Conservation (phyloP, 2,113 vertebrate genomes). For the Rallus limicola region DNA sequence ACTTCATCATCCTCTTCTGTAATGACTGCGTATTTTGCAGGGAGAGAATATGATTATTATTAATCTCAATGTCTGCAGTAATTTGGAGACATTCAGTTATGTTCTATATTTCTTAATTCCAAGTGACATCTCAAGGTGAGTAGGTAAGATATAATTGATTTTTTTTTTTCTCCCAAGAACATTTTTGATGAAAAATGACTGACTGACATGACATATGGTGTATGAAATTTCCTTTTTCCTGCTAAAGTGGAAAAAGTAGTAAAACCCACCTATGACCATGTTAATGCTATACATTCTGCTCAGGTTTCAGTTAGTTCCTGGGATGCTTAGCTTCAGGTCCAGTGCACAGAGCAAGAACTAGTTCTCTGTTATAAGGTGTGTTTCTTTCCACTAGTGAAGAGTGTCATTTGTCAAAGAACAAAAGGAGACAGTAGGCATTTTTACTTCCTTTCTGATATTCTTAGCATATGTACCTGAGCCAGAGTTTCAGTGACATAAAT, state of each 20-base stretch:
- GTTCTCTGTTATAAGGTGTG: neutral
- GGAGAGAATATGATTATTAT: neutral
- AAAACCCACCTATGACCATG: neutral
- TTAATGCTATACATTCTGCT: neutral
- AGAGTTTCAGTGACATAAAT: neutral
- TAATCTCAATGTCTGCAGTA: neutral
- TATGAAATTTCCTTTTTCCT: neutral
- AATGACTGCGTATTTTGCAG: neutral
- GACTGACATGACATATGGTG: neutral
- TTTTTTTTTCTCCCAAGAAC: neutral
- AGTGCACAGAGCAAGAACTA: neutral
- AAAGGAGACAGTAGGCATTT: neutral
- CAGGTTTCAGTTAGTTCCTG: neutral
- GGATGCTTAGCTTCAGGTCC: neutral
- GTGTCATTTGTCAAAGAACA: neutral
- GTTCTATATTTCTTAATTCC: neutral
- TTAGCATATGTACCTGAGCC: neutral
- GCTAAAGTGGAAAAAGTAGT: neutral
- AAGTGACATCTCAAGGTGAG: neutral
- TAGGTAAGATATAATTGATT: neutral
- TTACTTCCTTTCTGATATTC: neutral
- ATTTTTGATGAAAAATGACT: neutral
- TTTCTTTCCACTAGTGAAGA: neutral
- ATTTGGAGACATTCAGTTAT: neutral
- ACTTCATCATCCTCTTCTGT: neutral